Evolutionary conservation across 1,140 invertebrate genomes (phyloP), one percentile per base, ranked within the genome.

Genomic region (Bombus fervidus): DNA sequence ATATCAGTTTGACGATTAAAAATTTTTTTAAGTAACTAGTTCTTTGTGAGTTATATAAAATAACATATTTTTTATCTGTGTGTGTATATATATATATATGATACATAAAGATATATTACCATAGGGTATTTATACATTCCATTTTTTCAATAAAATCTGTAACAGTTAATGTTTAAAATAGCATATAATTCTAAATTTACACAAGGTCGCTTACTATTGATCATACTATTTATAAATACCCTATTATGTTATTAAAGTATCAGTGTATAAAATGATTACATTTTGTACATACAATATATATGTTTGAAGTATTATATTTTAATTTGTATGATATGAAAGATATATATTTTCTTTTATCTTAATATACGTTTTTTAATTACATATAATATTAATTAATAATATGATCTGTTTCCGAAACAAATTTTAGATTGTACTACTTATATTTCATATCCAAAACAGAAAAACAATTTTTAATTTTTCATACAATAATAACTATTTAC

Each of bases 61-160:
- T 66, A 64, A 18, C 6, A 37, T 80, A 28, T 75, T 75, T 53
- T 53, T 74, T 34, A 37, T 57, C 12, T 37, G 28, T 43, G 53
- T 53, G n/a, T n/a, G n/a, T n/a, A n/a, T n/a, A 59, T 68, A 66
- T 64, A 86, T 28, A 31, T 31, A 47, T 34, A 73, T 86, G 3
- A 73, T 73, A 73, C 66, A 78, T 57, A 66, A 66, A 25, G 37
- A 28, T 13, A 25, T 57, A 43, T 69, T 25, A 37, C 28, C 1
- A 69, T 80, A 83, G 37, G 68, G 75, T 81, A 81, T 81, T 81
- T 59, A 66, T 31, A 39, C 10, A 69, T 37, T 69, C 37, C 34
- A 37, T 39, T 71, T 71, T 71, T 71, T 71, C 12, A 39, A 13
- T 13, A 71, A 28, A 39, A 71, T 71, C 37, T 39, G 4, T 28